Conservation (phyloP, 2,113 vertebrate genomes). For the Potamarius usumacintae region DNA sequence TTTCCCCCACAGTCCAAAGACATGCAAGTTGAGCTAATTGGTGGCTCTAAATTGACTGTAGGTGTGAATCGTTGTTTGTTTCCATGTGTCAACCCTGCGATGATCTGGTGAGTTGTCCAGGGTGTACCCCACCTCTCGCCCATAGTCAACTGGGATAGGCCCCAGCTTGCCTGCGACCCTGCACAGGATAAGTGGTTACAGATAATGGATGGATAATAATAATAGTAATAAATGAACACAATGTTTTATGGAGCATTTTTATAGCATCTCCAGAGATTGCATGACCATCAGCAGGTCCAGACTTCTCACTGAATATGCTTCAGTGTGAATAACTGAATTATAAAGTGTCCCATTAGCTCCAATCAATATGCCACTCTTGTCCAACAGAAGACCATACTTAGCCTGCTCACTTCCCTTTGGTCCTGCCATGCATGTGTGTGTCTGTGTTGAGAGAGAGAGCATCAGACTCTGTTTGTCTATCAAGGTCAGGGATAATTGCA, state of each 20-base stretch:
- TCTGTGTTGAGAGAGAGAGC: not conserved
- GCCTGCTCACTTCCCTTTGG: not conserved
- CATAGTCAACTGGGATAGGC: too few species aligned
- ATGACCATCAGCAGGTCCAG: not conserved
- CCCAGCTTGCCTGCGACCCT: too few species aligned
- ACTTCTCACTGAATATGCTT: not conserved
- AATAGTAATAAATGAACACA: not conserved
- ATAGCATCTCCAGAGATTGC: not conserved
- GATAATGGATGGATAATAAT: too few species aligned
- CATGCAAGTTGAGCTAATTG: too few species aligned
- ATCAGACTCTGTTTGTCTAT: conserved; percentile 30
- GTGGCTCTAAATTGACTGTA: too few species aligned
- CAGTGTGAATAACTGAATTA: conserved; percentile 14
- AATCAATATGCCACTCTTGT: not conserved
- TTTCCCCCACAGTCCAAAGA: too few species aligned
- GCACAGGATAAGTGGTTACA: too few species aligned
- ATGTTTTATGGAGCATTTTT: not conserved
- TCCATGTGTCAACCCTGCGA: too few species aligned
- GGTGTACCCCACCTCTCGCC: too few species aligned
- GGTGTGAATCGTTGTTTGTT: too few species aligned
- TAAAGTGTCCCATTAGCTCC: conserved; percentile 9
- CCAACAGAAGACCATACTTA: conserved; percentile 1
- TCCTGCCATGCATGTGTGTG: not conserved
- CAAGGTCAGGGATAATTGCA: conserved; percentile 53
- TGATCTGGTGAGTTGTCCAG: too few species aligned